Evolutionary conservation across 2,797 vertebrate genomes (phyloP).

Genomic region (Anableps anableps): DNA sequence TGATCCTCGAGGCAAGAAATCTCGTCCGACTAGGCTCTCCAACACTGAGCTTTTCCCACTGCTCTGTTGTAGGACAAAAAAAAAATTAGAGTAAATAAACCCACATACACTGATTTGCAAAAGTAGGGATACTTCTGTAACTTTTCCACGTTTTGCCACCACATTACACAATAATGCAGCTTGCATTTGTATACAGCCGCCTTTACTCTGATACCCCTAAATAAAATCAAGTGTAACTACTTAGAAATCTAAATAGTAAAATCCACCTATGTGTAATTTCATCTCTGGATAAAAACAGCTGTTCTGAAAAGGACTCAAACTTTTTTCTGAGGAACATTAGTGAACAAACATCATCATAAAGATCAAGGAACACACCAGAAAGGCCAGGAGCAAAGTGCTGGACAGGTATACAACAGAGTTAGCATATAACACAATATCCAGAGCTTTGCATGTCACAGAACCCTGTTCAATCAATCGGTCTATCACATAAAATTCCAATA

Average conservation of each 20-base stretch:
- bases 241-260: neutral
- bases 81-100: neutral
- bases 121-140: neutral
- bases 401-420: neutral
- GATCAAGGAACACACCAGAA: neutral
- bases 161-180: neutral
- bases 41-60: conserved; percentile 88
- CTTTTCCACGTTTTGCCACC: neutral
- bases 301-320: neutral
- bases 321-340: neutral
- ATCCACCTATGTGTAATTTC: neutral
- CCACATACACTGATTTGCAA: neutral
- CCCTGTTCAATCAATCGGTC: neutral
- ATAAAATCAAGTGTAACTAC: neutral
- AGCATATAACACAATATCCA: neutral
- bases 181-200: neutral
- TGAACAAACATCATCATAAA: neutral
- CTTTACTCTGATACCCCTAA: neutral
- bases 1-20: conserved; percentile 85
- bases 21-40: conserved; percentile 85
- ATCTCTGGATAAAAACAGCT: neutral
- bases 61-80: conserved; percentile 78
- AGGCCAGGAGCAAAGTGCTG: neutral
- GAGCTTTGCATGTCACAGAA: neutral
- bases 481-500: neutral